These are phyloP conservation scores for Rousettus leschenaultii DNA, from an alignment of 2,113 vertebrate genomes.

Conservation along the genomic window DNA sequence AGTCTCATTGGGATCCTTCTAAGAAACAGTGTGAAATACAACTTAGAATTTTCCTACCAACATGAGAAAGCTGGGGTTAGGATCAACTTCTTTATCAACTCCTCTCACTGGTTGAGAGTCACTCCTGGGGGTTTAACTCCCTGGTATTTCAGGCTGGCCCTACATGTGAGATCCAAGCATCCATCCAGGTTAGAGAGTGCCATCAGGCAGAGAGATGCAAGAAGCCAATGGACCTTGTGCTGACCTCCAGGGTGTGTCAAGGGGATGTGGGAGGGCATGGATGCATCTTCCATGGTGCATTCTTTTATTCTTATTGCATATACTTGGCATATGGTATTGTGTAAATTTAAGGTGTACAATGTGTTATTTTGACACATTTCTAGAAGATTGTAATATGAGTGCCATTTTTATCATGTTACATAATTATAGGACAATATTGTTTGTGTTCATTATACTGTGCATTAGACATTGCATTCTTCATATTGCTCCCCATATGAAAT, in stretches of 20 bases:
- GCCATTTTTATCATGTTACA: not conserved
- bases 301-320: not conserved
- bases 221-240: accelerated
- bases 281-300: not conserved
- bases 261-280: no score
- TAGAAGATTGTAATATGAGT: not conserved
- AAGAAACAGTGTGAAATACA: not conserved
- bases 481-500: not conserved
- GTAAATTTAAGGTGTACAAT: not conserved
- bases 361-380: not conserved
- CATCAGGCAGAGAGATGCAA: not conserved
- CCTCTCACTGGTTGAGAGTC: not conserved
- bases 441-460: not conserved
- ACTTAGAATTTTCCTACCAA: not conserved
- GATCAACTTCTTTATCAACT: not conserved
- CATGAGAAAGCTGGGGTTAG: not conserved
- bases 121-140: not conserved
- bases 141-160: not conserved
- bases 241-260: not conserved
- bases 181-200: not conserved
- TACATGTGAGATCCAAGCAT: not conserved
- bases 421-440: not conserved
- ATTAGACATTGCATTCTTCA: no score
- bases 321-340: not conserved
- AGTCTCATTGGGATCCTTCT: not conserved